Percentiles rank a stretch among this genome's conserved stretches.
phyloP scores from a whole-genome alignment of 2,113 vertebrate genomes.

The Platysternon megacephalum region DNA sequence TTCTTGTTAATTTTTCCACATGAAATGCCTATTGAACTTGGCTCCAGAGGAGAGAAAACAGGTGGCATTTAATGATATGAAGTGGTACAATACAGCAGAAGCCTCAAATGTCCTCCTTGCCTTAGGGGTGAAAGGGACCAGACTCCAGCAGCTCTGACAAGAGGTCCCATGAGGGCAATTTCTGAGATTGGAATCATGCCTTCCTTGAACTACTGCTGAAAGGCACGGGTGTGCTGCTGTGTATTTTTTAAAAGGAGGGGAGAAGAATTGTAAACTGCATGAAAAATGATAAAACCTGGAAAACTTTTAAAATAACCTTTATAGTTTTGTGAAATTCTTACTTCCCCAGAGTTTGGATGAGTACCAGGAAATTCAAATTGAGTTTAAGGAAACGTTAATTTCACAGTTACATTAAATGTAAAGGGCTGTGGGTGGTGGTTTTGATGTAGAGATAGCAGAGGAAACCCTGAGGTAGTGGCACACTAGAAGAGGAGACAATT shows the following conservation, averaged over 20 bases:
- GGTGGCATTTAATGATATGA: not conserved
- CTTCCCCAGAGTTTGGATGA: not conserved
- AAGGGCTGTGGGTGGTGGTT: rapidly evolving
- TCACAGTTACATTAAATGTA: rapidly evolving
- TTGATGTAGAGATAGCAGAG: not conserved
- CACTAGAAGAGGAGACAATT: not conserved
- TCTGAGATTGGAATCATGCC: rapidly evolving
- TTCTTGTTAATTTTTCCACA: rapidly evolving
- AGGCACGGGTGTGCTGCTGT: constrained; percentile 38
- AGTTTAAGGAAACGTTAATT: not conserved
- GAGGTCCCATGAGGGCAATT: rapidly evolving
- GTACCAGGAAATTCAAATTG: not conserved
- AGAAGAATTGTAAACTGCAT: constrained; percentile 52
- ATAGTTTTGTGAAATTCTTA: constrained; percentile 36
- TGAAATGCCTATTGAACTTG: not conserved
- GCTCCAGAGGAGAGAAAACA: not conserved
- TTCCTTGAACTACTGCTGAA: not conserved
- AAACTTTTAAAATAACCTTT: constrained; percentile 43
- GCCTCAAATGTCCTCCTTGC: rapidly evolving
- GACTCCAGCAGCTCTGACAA: not conserved
- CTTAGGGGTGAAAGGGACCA: rapidly evolving
- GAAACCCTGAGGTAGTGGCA: no score
- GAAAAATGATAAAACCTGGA: constrained; percentile 61
- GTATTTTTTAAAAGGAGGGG: constrained; percentile 37
- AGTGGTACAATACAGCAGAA: not conserved